Conservation (phyloP, 2,888 invertebrate genomes). For the Torymus auratus region DNA sequence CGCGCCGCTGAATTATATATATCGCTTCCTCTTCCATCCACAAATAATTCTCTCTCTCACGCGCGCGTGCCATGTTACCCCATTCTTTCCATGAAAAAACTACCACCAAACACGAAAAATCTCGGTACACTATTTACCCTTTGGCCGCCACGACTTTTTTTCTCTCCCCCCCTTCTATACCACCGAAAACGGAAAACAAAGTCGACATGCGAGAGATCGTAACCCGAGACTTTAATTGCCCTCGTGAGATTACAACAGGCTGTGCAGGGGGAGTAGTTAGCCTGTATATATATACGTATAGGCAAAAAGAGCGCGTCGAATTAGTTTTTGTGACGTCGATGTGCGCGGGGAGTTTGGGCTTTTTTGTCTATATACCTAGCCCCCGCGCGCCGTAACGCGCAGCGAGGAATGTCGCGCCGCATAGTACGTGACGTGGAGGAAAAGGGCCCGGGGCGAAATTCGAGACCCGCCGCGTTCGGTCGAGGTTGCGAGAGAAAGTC, state of each 20-base stretch:
- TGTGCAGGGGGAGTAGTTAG: too few species aligned
- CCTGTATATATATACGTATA: too few species aligned
- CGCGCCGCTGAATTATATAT: too few species aligned
- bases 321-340: constrained; percentile 28
- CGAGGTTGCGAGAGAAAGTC: too few species aligned
- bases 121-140: too few species aligned
- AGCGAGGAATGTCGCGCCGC: constrained; percentile 8
- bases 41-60: too few species aligned
- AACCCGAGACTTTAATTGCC: constrained; percentile 46
- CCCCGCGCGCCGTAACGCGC: background rate
- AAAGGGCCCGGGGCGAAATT: constrained; percentile 35
- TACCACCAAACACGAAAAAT: too few species aligned
- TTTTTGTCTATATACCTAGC: constrained; percentile 22
- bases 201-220: constrained; percentile 19
- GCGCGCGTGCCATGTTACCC: too few species aligned
- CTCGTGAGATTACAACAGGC: constrained; percentile 30
- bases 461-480: constrained; percentile 6
- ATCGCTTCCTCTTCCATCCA: too few species aligned
- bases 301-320: background rate
- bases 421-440: constrained; percentile 31
- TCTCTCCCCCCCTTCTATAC: too few species aligned
- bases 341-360: constrained; percentile 9
- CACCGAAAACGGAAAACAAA: constrained; percentile 21
- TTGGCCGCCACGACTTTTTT: too few species aligned
- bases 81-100: too few species aligned